phyloP scores from a whole-genome alignment of 2,888 invertebrate species.

The Macrosoma leucophasiata region DNA sequence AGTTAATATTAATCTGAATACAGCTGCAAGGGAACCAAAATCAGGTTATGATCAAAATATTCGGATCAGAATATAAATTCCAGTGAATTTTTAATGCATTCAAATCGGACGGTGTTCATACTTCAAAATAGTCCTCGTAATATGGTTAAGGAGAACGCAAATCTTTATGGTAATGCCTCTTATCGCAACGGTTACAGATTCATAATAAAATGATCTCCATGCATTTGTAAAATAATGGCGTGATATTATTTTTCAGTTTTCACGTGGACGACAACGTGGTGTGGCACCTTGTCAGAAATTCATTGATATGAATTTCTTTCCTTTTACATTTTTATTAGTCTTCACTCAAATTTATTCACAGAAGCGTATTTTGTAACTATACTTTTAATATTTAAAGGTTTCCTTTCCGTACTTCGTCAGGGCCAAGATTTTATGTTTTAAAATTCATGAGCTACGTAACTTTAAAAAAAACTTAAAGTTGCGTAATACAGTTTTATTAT shows the following conservation, averaged over 20 bases:
- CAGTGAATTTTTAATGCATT: constrained; percentile 29
- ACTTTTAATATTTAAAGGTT: constrained; percentile 34
- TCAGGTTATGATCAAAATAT: no score
- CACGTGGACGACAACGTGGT: constrained; percentile 55
- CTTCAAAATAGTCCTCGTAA: constrained; percentile 34
- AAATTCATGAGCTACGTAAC: constrained; percentile 10
- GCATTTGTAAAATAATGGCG: constrained; percentile 42
- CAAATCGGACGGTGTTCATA: constrained; percentile 26
- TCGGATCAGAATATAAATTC: constrained; percentile 23
- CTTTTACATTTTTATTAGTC: constrained; percentile 53
- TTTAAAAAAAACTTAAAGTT: no score
- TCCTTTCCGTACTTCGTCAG: constrained; percentile 5
- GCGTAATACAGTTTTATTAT: no score
- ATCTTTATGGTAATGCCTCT: constrained; percentile 45
- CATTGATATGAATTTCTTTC: constrained; percentile 47
- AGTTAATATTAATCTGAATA: not conserved
- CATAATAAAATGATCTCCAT: constrained; percentile 57
- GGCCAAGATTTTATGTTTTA: not conserved
- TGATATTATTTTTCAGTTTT: constrained; percentile 38
- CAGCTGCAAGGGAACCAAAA: constrained; percentile 3
- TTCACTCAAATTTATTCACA: constrained; percentile 38
- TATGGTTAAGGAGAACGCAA: constrained; percentile 35
- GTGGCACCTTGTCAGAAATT: constrained; percentile 37
- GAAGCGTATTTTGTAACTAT: constrained; percentile 35
- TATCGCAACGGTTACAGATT: constrained; percentile 48